phyloP scores from a whole-genome alignment of 2,113 vertebrate genomes.

The Clarias magur region DNA sequence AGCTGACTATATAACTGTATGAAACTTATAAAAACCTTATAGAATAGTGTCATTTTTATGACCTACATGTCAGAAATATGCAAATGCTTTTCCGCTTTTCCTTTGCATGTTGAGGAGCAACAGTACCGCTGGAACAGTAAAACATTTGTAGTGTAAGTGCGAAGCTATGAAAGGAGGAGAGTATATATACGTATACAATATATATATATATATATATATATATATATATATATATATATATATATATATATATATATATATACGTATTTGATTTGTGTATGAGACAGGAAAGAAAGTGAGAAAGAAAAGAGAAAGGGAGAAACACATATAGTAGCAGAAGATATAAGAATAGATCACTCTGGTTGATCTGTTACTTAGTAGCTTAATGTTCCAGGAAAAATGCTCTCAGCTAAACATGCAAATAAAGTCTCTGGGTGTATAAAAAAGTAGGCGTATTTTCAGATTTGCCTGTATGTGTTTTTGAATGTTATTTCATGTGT shows the following conservation, averaged over 20 bases:
- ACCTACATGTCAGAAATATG: not conserved
- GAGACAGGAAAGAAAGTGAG: not conserved
- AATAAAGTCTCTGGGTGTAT: conserved; percentile 22
- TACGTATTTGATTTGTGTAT: not conserved
- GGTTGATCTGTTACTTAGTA: not conserved
- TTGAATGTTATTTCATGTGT: not conserved
- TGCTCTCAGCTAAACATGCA: conserved; percentile 13
- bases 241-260: too few species aligned
- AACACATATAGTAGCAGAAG: not conserved
- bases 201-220: too few species aligned
- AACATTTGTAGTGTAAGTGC: not conserved
- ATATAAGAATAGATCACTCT: not conserved
- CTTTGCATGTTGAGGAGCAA: not conserved
- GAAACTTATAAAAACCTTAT: not conserved
- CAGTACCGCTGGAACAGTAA: not conserved
- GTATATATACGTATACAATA: not conserved
- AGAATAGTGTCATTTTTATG: not conserved
- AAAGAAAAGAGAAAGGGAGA: not conserved
- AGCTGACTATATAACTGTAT: not conserved
- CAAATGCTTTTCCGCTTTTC: not conserved
- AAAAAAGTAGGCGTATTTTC: not conserved
- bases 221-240: too few species aligned
- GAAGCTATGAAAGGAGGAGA: not conserved
- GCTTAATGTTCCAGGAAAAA: conserved; percentile 32
- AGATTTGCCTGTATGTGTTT: not conserved